Conservation (phyloP, 1,140 invertebrate genomes). For the Conus ventricosus region DNA sequence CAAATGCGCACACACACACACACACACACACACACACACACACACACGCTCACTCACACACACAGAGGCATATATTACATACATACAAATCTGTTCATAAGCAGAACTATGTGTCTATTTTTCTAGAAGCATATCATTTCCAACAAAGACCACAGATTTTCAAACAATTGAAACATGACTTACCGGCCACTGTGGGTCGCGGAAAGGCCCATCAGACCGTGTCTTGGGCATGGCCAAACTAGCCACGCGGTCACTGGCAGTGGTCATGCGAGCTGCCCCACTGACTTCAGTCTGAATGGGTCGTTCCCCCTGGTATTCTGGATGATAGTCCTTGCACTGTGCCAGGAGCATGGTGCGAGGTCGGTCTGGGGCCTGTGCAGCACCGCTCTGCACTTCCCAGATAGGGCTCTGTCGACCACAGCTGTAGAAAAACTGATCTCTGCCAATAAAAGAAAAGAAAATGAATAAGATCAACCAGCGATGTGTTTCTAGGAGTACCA, state of each 20-base stretch:
- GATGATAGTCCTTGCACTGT: slow-evolving; percentile 50
- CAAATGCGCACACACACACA: no score
- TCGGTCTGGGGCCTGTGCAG: slow-evolving; percentile 45
- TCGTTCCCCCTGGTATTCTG: slow-evolving; percentile 56
- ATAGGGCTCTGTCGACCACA: slow-evolving; percentile 66
- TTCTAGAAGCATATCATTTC: background rate
- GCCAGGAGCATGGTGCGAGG: slow-evolving; percentile 55
- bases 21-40: no score
- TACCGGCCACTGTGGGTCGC: slow-evolving; percentile 65
- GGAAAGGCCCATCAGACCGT: slow-evolving; percentile 61
- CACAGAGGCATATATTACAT: no score
- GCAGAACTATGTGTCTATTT: background rate
- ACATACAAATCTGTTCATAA: no score
- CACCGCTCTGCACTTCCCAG: slow-evolving; percentile 51
- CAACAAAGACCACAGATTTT: background rate
- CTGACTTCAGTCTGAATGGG: slow-evolving; percentile 58
- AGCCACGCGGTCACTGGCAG: slow-evolving; percentile 51
- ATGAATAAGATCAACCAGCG: background rate
- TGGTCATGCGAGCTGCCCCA: slow-evolving; percentile 48
- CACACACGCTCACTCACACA: no score
- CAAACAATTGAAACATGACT: slow-evolving; percentile 24
- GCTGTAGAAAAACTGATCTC: slow-evolving; percentile 63
- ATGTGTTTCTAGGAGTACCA: no score
- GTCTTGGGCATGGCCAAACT: slow-evolving; percentile 60
- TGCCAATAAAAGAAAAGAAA: slow-evolving; percentile 39